phyloP scores from a whole-genome alignment of 2,113 vertebrate species.

The Actenoides lindsayi region DNA sequence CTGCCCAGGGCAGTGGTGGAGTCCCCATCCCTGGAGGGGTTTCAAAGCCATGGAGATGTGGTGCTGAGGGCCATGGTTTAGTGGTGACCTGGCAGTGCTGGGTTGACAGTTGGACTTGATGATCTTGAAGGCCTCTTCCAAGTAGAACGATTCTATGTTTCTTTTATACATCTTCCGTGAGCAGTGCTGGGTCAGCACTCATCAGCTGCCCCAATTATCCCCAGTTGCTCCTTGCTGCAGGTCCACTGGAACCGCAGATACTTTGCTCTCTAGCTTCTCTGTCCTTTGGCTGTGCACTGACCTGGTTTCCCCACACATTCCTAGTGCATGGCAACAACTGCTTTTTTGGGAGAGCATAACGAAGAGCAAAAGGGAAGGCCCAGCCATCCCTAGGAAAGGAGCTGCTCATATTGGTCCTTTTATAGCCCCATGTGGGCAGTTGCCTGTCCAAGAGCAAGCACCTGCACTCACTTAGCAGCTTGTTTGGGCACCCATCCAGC shows the following conservation, averaged over 20 bases:
- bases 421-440: neutral
- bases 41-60: neutral
- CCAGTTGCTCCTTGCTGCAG: neutral
- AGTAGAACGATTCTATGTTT: no score
- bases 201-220: rapidly evolving
- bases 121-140: no score
- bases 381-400: rapidly evolving
- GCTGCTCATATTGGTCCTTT: neutral
- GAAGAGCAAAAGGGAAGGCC: neutral
- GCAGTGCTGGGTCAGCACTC: rapidly evolving
- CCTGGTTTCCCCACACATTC: neutral
- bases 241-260: rapidly evolving
- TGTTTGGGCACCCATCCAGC: neutral
- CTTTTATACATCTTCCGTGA: rapidly evolving
- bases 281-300: neutral
- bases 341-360: rapidly evolving
- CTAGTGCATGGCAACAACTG: rapidly evolving
- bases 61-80: neutral
- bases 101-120: no score
- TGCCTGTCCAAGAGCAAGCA: neutral
- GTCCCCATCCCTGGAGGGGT: neutral
- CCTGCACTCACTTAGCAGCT: neutral
- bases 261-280: neutral
- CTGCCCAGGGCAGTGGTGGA: neutral
- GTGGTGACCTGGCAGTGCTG: neutral